Evolutionary conservation across 2,888 invertebrate species (phyloP), one percentile per base, ranked within the genome.

Genomic region (Patella caerulea): DNA sequence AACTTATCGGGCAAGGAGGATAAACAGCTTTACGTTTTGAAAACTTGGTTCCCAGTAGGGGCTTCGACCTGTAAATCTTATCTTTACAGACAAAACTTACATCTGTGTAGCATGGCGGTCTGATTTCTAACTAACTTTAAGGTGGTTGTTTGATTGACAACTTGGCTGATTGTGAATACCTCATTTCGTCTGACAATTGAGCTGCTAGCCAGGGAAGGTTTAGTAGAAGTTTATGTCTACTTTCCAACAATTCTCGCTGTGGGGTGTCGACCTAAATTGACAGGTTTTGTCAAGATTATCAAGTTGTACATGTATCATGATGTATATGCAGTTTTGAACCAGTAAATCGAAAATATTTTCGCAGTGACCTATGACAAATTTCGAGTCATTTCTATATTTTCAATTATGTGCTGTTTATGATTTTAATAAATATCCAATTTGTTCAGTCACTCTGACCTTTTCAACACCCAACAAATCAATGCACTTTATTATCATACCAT

Each of bases 81-180:
- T 29, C 71, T 15, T 71, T 29, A 71, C 71, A 17, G 71, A 45
- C 34, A 24, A 15, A 71, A 29, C 15, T 71, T 71, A 71, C 71
- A 34, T 24, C 34, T 29, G 71, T 19, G 34, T 15, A 71, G 29
- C 1, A 34, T 19, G 34, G 71, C 71, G 19, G 29, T 24, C 71
- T 15, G 71, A 34, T 29, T 34, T 71, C 34, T 34, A 45, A 45
- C 45, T 45, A 45, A 45, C 45, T 45, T 45, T 45, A 45, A 45
- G 45, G 45, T 45, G 45, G 45, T 24, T 65, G 24, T 19, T 65
- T 65, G 65, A 65, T 24, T 65, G 65, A 65, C 65, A 65, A 24
- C 19, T 24, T 65, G 65, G 24, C 65, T 65, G 65, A 65, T 65
- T 65, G 65, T 24, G 24, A 24, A 65, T 19, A 65, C 24, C 24